These are phyloP conservation scores for Acanthis flammea DNA, from an alignment of 2,797 vertebrate genomes.

Conservation along the genomic window DNA sequence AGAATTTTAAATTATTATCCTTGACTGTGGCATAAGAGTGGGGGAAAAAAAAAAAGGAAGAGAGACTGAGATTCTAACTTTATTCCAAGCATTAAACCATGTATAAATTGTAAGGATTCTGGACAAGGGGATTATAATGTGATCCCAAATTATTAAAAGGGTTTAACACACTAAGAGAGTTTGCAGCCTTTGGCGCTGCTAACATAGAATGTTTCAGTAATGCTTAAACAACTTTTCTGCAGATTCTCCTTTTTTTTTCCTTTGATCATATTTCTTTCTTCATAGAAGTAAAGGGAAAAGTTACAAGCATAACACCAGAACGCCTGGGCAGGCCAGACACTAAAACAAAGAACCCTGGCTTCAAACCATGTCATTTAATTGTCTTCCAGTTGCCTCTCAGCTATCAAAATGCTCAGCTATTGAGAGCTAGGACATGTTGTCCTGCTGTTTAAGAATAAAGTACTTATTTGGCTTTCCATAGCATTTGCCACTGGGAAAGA, in stretches of 20 bases:
- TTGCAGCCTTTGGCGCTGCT: background rate
- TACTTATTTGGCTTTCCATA: background rate
- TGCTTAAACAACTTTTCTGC: conserved; percentile 51
- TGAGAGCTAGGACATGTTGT: background rate
- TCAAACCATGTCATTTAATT: background rate
- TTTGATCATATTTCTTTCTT: conserved; percentile 57
- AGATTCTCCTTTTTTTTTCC: conserved; percentile 42
- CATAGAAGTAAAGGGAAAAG: conserved; percentile 11
- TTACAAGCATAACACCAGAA: conserved; percentile 10
- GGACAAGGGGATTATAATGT: conserved; percentile 57
- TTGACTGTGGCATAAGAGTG: background rate
- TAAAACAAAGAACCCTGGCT: conserved; percentile 12
- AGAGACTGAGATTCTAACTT: background rate
- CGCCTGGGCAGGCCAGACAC: background rate
- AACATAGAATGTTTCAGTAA: conserved; percentile 6
- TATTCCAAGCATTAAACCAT: conserved; percentile 41
- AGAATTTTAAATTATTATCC: conserved; percentile 30
- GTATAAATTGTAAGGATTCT: conserved; percentile 44
- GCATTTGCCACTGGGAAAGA: background rate
- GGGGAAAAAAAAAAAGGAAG: background rate
- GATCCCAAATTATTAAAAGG: conserved; percentile 57
- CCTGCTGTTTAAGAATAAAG: background rate
- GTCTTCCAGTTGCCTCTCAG: background rate
- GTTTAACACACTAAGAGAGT: conserved; percentile 41
- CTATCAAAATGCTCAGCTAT: background rate